Percentiles rank a stretch among this genome's conserved stretches.
These are phyloP conservation scores for Boulengeromyrus knoepffleri DNA, from an alignment of 2,113 vertebrate genomes.

Conservation along the genomic window DNA sequence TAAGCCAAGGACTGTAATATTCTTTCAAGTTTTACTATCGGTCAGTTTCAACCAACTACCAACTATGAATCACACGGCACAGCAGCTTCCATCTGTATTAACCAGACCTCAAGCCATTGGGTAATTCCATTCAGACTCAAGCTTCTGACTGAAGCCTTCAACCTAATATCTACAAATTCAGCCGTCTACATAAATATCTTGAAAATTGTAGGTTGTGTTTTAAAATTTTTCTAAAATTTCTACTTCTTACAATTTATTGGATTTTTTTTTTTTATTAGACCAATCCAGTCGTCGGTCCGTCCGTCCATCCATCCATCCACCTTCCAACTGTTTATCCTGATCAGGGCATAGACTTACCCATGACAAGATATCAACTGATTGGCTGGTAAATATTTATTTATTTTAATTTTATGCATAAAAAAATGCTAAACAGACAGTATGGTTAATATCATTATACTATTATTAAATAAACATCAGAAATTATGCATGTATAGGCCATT, in stretches of 20 bases:
- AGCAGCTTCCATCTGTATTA: not conserved
- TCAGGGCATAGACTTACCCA: not conserved
- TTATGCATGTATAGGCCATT: not conserved
- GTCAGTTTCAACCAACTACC: not conserved
- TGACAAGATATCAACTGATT: not conserved
- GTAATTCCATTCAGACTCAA: not conserved
- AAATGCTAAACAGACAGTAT: not conserved
- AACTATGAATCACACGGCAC: not conserved
- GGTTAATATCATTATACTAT: not conserved
- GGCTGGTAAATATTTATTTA: not conserved
- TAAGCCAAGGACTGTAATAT: slow-evolving; percentile 1
- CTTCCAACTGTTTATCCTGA: not conserved
- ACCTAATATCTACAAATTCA: not conserved
- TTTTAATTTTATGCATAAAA: not conserved
- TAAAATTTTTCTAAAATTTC: not conserved
- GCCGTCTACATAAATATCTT: not conserved
- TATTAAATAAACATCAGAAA: not conserved
- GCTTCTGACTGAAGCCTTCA: not conserved
- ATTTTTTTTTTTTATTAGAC: not conserved
- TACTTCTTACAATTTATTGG: not conserved
- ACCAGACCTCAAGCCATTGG: not conserved
- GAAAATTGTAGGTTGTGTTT: not conserved
- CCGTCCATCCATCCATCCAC: not conserved
- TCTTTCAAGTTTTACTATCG: not conserved
- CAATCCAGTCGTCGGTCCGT: not conserved